A percentile compares a stretch with the other conserved stretches of the same genome.
Conservation (phyloP, 2,113 vertebrate genomes). For the Silurus meridionalis region DNA sequence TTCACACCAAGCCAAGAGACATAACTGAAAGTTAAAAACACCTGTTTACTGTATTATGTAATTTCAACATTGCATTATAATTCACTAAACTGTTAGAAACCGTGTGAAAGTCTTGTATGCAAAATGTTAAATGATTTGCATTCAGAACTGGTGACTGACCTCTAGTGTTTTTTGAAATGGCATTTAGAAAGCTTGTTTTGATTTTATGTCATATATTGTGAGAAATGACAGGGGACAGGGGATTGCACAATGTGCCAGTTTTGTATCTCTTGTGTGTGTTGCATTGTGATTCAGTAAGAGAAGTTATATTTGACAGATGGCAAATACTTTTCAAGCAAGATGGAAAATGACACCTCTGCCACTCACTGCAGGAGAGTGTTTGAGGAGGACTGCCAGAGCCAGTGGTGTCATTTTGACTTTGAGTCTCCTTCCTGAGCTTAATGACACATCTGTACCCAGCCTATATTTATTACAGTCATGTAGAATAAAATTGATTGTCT, state of each 20-base stretch:
- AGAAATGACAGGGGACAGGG: conserved; percentile 10
- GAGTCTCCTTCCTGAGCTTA: conserved; percentile 81
- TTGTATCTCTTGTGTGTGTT: conserved; percentile 27
- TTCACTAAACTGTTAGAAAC: not conserved
- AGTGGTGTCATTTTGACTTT: conserved; percentile 83
- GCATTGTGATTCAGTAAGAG: conserved; percentile 13
- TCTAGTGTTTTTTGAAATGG: not conserved
- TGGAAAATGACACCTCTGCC: conserved; percentile 43
- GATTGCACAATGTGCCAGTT: not conserved
- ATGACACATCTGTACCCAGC: conserved; percentile 84
- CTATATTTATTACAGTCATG: conserved; percentile 90
- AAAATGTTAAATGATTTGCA: conserved; percentile 11
- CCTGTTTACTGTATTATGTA: not conserved
- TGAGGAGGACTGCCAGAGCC: conserved; percentile 49
- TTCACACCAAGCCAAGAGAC: not conserved
- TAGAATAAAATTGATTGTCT: conserved; percentile 94
- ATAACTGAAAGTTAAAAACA: not conserved
- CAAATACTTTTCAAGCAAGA: conserved; percentile 51
- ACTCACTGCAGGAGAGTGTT: conserved; percentile 37
- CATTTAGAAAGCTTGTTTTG: conserved; percentile 27
- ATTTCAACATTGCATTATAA: conserved; percentile 2
- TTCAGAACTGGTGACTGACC: conserved; percentile 2
- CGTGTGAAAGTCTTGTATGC: not conserved
- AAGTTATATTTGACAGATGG: conserved; percentile 52
- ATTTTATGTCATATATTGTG: conserved; percentile 10